Percentiles rank a stretch among this genome's conserved stretches.
Evolutionary conservation across 2,888 invertebrate genomes (phyloP).

Genomic region (Dioctria rufipes): DNA sequence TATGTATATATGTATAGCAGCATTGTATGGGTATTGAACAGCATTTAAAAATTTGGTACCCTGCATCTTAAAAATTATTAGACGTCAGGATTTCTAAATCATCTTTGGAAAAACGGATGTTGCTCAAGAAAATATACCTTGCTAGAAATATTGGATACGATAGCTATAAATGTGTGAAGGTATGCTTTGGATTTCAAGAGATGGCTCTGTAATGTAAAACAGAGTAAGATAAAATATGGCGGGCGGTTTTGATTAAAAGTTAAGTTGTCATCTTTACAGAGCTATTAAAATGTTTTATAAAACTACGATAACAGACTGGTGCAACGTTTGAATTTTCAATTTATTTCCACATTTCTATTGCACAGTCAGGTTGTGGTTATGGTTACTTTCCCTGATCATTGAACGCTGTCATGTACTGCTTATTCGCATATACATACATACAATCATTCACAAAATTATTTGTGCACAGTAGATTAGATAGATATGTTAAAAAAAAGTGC

Average conservation of each 20-base stretch:
- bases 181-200: too few species aligned
- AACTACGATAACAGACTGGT: constrained; percentile 23
- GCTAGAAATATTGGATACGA: not conserved
- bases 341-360: too few species aligned
- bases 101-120: not conserved
- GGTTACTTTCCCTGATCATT: too few species aligned
- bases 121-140: not conserved
- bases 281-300: constrained; percentile 50
- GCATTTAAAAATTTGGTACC: constrained; percentile 29
- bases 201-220: too few species aligned
- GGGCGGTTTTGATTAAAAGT: constrained; percentile 38
- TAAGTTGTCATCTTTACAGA: constrained; percentile 44
- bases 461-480: too few species aligned
- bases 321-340: constrained; percentile 37
- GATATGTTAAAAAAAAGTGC: too few species aligned
- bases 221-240: too few species aligned
- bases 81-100: not conserved
- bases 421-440: too few species aligned
- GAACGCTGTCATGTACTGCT: too few species aligned
- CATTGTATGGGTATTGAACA: not conserved
- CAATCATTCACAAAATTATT: too few species aligned
- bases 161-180: not conserved
- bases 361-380: too few species aligned
- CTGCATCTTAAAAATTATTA: constrained; percentile 37
- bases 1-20: not conserved